phyloP scores from a whole-genome alignment of 2,888 invertebrate species.

The Idaea dimidiata region DNA sequence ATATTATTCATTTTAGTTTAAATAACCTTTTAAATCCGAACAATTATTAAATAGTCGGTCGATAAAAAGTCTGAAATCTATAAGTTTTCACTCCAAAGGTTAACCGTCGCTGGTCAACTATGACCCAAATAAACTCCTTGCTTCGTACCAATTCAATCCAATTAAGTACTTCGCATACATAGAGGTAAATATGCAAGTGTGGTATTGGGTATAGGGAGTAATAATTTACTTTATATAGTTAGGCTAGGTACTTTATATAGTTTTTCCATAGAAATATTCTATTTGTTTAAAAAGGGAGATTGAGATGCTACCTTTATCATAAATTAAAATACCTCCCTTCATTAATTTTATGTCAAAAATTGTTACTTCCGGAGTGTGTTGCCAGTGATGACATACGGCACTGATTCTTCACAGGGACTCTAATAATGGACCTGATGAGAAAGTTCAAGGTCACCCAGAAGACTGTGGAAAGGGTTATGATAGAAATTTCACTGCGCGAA shows the following conservation, averaged over 20 bases:
- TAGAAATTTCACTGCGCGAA: no score
- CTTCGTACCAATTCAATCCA: conserved; percentile 67
- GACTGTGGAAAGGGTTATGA: no score
- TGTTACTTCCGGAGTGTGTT: no score
- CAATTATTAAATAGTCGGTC: neutral
- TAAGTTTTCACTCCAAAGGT: conserved; percentile 35
- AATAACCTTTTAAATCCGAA: neutral
- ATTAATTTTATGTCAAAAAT: no score
- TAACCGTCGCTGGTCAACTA: conserved; percentile 50
- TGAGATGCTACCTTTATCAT: no score
- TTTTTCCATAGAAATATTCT: neutral
- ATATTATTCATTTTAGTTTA: no score
- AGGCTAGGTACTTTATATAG: neutral
- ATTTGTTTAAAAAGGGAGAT: neutral
- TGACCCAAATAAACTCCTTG: conserved; percentile 67
- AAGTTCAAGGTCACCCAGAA: no score
- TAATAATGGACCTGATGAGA: no score
- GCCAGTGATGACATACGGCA: no score
- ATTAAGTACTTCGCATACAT: conserved; percentile 61
- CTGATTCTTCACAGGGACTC: no score
- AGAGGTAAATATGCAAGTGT: conserved; percentile 29
- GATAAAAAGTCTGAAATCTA: conserved; percentile 2
- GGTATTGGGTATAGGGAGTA: neutral
- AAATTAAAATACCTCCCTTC: no score
- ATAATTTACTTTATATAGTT: neutral